Evolutionary conservation across 2,113 vertebrate species (phyloP), one percentile per base, ranked within the genome.

Genomic region (Peromyscus polionotus): DNA sequence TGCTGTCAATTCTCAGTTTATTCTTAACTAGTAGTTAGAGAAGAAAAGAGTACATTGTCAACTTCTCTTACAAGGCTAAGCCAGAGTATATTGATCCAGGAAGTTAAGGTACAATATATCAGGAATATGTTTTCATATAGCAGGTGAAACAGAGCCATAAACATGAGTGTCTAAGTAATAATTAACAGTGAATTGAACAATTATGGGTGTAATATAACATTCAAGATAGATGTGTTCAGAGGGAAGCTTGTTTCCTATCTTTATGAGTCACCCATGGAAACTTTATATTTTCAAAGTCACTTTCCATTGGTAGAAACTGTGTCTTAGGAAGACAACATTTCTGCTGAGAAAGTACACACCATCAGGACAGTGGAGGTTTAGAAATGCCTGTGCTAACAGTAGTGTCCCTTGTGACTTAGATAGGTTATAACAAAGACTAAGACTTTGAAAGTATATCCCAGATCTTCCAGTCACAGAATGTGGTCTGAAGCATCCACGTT

Each of bases 131-230:
- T 98, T 97, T 96, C 95, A 76, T 97, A 97, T 65, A 93, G 84
- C 95, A 97, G 93, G 76, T 97, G 48, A 97, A 98, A 97, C 16
- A 95, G 77, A 97, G 96, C 73, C 79, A 98, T 97, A 97, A 92
- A 96, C 48, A 81, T 88, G 75, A 97, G 96, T 85, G 97, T 98
- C 94, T 98, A 92, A 86, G 98, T 98, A 96, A 98, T 98, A 95
- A 96, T 95, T 96, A 98, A 94, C 96, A 90, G 28, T 94, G 83
- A 96, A 94, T 65, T 97, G 97, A 97, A 96, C 97, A 93, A 93
- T 98, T 98, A 95, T 92, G 93, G 93, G 90, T 97, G 96, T 91
- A 97, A 94, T 97, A 98, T 61, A 76, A 94, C 96, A 48, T 93
- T 97, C 90, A 96, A 89, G 87, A 65, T 95, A 94, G 93, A 97